Percentiles rank a stretch among this genome's conserved stretches.
These are phyloP conservation scores for Mercenaria mercenaria DNA, from an alignment of 1,140 invertebrate species.

Conservation along the genomic window DNA sequence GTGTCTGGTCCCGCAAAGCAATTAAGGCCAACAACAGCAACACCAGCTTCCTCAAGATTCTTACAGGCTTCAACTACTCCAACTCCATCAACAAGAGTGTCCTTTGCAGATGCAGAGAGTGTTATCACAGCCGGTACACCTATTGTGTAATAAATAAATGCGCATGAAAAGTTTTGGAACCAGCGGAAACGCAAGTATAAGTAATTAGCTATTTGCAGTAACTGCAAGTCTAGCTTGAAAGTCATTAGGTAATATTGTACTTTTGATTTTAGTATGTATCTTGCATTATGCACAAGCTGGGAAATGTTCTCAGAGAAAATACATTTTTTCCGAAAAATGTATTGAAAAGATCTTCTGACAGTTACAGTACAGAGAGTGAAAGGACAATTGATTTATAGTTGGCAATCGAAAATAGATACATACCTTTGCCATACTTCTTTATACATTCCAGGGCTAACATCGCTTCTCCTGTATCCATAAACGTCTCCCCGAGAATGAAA, in stretches of 20 bases:
- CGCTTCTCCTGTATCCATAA: conserved; percentile 63
- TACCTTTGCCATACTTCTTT: conserved; percentile 65
- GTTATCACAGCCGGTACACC: conserved; percentile 74
- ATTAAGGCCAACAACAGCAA: conserved; percentile 79
- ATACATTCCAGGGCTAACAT: conserved; percentile 69
- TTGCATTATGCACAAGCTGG: no score
- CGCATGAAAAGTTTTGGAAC: neutral
- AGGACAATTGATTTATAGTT: no score
- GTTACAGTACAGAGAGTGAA: no score
- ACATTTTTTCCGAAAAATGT: no score
- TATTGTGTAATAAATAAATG: neutral
- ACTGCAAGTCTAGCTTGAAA: neutral
- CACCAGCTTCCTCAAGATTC: conserved; percentile 74
- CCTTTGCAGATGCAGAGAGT: conserved; percentile 48
- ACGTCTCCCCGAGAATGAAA: conserved; percentile 73
- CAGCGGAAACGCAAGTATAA: neutral
- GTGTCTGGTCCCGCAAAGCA: conserved; percentile 75
- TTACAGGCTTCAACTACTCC: conserved; percentile 63
- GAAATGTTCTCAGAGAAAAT: no score
- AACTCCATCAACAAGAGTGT: conserved; percentile 67
- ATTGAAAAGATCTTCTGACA: no score
- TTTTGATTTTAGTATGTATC: no score
- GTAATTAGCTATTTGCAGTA: neutral
- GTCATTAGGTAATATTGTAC: no score
- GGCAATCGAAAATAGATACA: no score